Base-by-base conservation (phyloP, 1,140 invertebrate species). In the Globodera ellingtonae region DNA sequence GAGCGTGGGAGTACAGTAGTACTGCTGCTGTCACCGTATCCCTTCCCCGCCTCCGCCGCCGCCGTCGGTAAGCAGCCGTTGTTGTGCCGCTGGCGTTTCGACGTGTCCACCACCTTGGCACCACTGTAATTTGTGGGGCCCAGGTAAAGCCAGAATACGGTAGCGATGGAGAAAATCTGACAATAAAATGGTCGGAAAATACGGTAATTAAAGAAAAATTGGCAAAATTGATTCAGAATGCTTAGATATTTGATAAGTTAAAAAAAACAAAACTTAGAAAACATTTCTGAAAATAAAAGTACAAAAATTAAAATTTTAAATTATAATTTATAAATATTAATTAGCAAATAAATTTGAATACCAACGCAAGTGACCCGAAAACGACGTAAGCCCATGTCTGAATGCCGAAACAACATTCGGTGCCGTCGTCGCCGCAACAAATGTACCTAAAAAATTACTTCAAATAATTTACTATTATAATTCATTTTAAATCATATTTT, bases 351-450 rank as follows among this genome's bases (percentile, higher is more conserved):
- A 35, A 35, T 35, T 35, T 35, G 35, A 35, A 35, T 35, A 62
- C 56, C 56, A 62, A 18, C 18, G 56, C 15, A 62, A 86, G 66
- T 21, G 78, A 83, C 44, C 83, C 85, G 47, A 85, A 79, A n/a
- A 84, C 62, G 62, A 84, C 74, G 74, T 66, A 83, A n/a, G 62
- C 50, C 85, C 84, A 86, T 18, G 81, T 86, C 69, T 84, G 83
- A 18, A 83, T 65, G 44, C 84, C 83, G 24, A 77, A 62, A 62
- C 83, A 84, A 56, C 83, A 84, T 24, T 84, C 84, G 8, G 81
- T 79, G 15, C 50, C 75, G 8, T 47, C 67, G 56, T 82, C 66
- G 18, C 83, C 83, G 69, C 83, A 84, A 59, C 83, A 84, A 46
- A 80, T 59, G 62, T 86, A 84, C 80, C 80, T 81, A 47, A 70